A percentile compares a stretch with the other conserved stretches of the same genome.
Conservation (phyloP, 2,888 invertebrate genomes). For the Ochlodes sylvanus region DNA sequence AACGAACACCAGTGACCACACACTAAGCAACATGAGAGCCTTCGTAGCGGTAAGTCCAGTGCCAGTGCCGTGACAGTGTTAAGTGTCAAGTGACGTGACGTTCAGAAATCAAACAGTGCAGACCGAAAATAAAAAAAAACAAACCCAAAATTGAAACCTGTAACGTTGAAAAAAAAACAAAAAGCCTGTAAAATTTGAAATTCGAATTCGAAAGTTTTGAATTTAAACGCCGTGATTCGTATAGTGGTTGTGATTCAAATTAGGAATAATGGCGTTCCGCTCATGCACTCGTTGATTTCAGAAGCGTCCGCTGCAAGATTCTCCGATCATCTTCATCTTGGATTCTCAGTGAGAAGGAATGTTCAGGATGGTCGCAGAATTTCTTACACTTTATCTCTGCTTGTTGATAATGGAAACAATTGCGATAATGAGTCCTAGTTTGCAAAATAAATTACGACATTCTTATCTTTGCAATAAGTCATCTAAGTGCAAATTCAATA, state of each 20-base stretch:
- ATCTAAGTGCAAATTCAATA: no score
- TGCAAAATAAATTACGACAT: no score
- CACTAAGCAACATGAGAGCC: constrained; percentile 81
- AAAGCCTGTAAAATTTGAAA: background rate
- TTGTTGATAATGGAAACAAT: background rate
- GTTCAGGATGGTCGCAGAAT: constrained; percentile 12
- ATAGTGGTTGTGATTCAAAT: constrained; percentile 41
- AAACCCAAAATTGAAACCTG: constrained; percentile 5
- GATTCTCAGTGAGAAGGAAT: background rate
- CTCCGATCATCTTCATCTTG: constrained; percentile 15
- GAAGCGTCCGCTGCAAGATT: constrained; percentile 40
- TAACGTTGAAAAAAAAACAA: background rate
- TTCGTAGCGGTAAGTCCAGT: constrained; percentile 83
- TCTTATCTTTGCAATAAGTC: no score
- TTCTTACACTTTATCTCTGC: constrained; percentile 16
- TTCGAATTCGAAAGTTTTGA: constrained; percentile 20
- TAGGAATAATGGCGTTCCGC: constrained; percentile 16
- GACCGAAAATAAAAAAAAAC: background rate
- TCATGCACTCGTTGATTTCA: constrained; percentile 46
- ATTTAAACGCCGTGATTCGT: constrained; percentile 4
- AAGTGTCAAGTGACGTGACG: constrained; percentile 75
- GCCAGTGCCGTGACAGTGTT: constrained; percentile 56
- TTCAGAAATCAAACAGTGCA: constrained; percentile 71
- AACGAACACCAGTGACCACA: constrained; percentile 78
- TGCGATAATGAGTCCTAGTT: no score